A percentile compares a stretch with the other conserved stretches of the same genome.
phyloP scores from a whole-genome alignment of 2,113 vertebrate species.

The Cyprinodon brontotheroides region DNA sequence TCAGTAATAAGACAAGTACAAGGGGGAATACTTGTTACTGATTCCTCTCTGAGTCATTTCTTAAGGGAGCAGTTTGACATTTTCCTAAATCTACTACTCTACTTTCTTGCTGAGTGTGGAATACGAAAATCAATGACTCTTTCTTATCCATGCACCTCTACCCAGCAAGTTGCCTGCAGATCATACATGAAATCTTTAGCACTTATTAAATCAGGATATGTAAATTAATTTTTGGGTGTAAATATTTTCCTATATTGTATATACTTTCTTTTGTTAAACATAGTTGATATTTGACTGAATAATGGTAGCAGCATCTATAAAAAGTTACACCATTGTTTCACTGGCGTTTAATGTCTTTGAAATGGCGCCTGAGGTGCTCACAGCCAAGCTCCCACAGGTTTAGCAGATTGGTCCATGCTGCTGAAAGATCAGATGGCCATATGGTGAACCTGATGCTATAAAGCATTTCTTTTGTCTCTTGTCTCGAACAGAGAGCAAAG shows the following conservation, averaged over 20 bases:
- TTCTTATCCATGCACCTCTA: not conserved
- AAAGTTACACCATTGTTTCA: slow-evolving; percentile 30
- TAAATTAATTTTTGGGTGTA: slow-evolving; percentile 2
- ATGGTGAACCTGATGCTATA: slow-evolving; percentile 60
- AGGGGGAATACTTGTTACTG: slow-evolving; percentile 9
- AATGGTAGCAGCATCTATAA: not conserved
- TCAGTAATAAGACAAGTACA: slow-evolving; percentile 23
- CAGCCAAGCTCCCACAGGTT: slow-evolving; percentile 57
- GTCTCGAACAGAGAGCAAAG: slow-evolving; percentile 29
- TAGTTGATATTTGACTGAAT: slow-evolving; percentile 2
- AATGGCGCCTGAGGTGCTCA: slow-evolving; percentile 41
- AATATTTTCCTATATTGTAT: not conserved
- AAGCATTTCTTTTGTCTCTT: slow-evolving; percentile 16
- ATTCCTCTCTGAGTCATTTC: slow-evolving; percentile 13
- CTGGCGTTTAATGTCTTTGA: slow-evolving; percentile 42
- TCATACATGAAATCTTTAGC: not conserved
- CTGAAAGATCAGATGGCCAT: slow-evolving; percentile 65
- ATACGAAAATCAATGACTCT: slow-evolving; percentile 4
- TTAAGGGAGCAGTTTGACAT: slow-evolving; percentile 11
- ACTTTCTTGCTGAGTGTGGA: slow-evolving; percentile 4
- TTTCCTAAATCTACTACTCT: slow-evolving; percentile 7
- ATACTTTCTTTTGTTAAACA: not conserved
- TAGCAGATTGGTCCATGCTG: slow-evolving; percentile 46
- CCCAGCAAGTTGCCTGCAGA: not conserved
- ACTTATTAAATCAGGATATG: not conserved